phyloP scores from a whole-genome alignment of 2,888 invertebrate genomes.

The Lymantria dispar region DNA sequence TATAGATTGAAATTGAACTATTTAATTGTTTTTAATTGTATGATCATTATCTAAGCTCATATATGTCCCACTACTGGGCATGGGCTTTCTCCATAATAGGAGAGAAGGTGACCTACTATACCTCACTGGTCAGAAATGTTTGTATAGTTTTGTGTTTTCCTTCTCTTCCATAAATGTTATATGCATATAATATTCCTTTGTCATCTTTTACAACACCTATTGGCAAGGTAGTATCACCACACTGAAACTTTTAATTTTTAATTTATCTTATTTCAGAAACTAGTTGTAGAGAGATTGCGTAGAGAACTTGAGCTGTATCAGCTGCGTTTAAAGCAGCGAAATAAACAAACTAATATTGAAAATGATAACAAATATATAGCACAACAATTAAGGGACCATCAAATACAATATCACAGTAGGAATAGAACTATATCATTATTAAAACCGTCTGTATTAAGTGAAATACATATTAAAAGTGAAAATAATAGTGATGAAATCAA shows the following conservation, averaged over 20 bases:
- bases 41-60: too few species aligned
- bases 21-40: not conserved
- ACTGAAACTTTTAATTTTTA: too few species aligned
- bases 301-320: slow-evolving; percentile 82
- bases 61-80: too few species aligned
- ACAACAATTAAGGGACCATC: slow-evolving; percentile 72
- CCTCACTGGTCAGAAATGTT: too few species aligned
- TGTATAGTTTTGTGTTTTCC: too few species aligned
- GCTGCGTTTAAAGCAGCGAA: slow-evolving; percentile 66
- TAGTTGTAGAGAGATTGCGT: slow-evolving; percentile 79
- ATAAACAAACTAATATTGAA: slow-evolving; percentile 68
- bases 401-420: slow-evolving; percentile 59
- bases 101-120: too few species aligned
- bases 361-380: slow-evolving; percentile 72
- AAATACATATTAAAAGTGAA: slow-evolving; percentile 72
- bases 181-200: too few species aligned
- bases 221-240: too few species aligned
- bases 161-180: too few species aligned
- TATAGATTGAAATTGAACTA: too few species aligned
- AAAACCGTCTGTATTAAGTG: slow-evolving; percentile 73
- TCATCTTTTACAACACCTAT: too few species aligned
- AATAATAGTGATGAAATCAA: slow-evolving; percentile 54
- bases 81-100: too few species aligned
- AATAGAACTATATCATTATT: slow-evolving; percentile 64
- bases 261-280: slow-evolving; percentile 62